Evolutionary conservation across 2,888 invertebrate species (phyloP), one percentile per base, ranked within the genome.

Genomic region (Agrotis segetum): DNA sequence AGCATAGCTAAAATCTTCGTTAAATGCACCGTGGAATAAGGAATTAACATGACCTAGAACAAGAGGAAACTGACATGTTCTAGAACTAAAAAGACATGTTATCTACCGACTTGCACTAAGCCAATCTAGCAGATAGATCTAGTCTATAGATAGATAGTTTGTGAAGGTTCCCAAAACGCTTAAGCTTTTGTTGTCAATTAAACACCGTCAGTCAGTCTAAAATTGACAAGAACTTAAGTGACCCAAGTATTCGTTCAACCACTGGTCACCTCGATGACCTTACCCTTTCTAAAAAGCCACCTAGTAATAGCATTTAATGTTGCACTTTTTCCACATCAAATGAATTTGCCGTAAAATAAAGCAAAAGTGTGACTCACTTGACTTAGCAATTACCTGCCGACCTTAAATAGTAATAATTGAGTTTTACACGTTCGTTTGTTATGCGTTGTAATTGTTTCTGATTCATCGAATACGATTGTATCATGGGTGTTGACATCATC

Each of bases 401-500:
- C 82, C 77, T 77, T 77, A 79, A 71, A 62, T 53, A 34, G 63
- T 65, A 61, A 72, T 81, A 60, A 74, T 77, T 64, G 68, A 50
- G 64, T 73, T 69, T 62, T 71, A 80, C 64, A 73, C 58, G 58
- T 78, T 59, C 29, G 62, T 67, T 59, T 71, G 65, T 71, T 46
- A 67, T 59, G 70, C 72, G 52, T 68, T 69, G 53, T 81, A 79
- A 78, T 73, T 77, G 52, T 60, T 40, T 62, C 71, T 76, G 76
- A 76, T 61, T 84, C 76, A 81, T 81, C 21, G 62, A 73, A 74
- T 70, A 50, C 19, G 49, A 17, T 63, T 52, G 47, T 81, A 66
- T 74, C 67, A 74, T 59, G n/a, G 13, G 58, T 47, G 64, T 81
- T 83, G 65, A 79, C 69, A 76, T 85, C 67, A 76, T 56, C 46